Evolutionary conservation across 2,888 invertebrate genomes (phyloP).

Genomic region (Fragum whitleyi): DNA sequence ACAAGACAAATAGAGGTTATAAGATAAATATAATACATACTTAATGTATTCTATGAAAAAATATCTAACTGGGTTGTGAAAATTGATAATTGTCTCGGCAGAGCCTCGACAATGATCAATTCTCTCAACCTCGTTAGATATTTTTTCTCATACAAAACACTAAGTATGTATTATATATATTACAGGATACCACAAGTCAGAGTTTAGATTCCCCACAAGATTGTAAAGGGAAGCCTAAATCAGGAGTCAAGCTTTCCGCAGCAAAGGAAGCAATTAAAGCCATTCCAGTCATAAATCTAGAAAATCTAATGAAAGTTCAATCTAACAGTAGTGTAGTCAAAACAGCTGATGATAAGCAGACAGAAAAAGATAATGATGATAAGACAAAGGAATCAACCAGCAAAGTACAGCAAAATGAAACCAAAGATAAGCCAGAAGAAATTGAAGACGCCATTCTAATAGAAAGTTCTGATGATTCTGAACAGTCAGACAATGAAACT

Average conservation of each 20-base stretch:
- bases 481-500: background rate
- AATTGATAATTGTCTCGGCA: too few species aligned
- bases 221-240: background rate
- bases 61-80: too few species aligned
- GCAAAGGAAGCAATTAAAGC: background rate
- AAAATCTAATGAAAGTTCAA: conserved; percentile 13
- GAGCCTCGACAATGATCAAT: too few species aligned
- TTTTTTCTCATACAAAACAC: too few species aligned
- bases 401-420: background rate
- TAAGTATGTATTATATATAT: too few species aligned
- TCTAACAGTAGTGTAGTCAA: background rate
- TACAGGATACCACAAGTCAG: too few species aligned
- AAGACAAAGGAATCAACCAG: background rate
- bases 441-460: background rate
- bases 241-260: background rate
- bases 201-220: conserved; percentile 1
- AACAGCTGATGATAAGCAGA: background rate
- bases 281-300: background rate
- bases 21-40: too few species aligned
- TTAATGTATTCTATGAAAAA: too few species aligned
- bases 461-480: conserved; percentile 12
- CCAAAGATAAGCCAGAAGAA: background rate
- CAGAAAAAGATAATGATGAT: background rate
- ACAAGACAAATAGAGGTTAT: too few species aligned
- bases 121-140: too few species aligned